Evolutionary conservation across 1,140 invertebrate genomes (phyloP).

Genomic region (Leptinotarsa defecta): DNA sequence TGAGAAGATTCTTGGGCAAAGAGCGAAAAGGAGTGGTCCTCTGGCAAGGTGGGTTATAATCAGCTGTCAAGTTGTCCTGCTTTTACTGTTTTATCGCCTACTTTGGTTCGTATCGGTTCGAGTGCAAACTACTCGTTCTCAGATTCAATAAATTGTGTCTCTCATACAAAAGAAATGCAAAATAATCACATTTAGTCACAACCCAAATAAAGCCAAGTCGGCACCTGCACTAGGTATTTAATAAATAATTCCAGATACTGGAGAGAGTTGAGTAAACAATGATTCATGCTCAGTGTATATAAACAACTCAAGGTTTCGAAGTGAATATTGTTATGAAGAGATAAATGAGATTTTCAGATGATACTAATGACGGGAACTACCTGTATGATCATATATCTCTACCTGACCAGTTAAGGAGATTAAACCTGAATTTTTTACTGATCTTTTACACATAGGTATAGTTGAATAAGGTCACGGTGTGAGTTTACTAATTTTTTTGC

Average conservation of each 20-base stretch:
- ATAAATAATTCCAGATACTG: neutral
- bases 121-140: neutral
- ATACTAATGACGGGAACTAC: neutral
- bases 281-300: neutral
- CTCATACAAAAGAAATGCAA: neutral
- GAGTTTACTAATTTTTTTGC: too few species aligned
- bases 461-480: too few species aligned
- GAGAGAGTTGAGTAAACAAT: neutral
- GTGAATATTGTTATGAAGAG: too few species aligned
- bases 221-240: neutral
- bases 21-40: constrained; percentile 89
- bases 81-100: constrained; percentile 20
- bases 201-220: neutral
- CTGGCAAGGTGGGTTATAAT: constrained; percentile 79
- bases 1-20: constrained; percentile 87
- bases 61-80: constrained; percentile 44
- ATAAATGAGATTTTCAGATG: too few species aligned
- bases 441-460: too few species aligned
- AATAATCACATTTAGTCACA: neutral
- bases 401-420: neutral
- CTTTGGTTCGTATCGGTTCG: neutral
- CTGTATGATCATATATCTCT: constrained; percentile 4
- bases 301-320: too few species aligned
- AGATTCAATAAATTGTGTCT: neutral
- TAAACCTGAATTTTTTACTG: neutral